phyloP scores from a whole-genome alignment of 1,140 invertebrate genomes.

The Drosophila kikkawai region DNA sequence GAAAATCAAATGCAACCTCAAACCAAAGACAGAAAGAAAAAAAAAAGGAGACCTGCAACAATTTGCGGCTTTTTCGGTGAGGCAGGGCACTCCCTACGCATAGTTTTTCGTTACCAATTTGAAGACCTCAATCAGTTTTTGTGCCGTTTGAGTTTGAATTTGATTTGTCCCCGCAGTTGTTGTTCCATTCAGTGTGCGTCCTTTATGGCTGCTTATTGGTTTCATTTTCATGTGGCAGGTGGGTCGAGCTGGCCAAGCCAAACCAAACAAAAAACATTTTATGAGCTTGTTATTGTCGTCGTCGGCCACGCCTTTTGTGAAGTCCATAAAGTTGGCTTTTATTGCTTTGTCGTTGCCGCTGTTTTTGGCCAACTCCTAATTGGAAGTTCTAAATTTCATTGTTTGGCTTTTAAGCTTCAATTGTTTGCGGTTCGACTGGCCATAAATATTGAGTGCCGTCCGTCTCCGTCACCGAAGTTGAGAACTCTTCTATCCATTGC shows the following conservation, averaged over 20 bases:
- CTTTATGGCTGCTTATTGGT: constrained; percentile 71
- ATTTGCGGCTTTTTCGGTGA: constrained; percentile 49
- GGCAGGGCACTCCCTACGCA: constrained; percentile 15
- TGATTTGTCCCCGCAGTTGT: constrained; percentile 15
- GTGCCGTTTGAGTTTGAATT: constrained; percentile 60
- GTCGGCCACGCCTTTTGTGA: constrained; percentile 57
- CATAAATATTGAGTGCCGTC: constrained; percentile 71
- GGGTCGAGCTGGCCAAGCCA: constrained; percentile 27
- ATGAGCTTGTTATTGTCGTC: constrained; percentile 78
- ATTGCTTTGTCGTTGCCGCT: constrained; percentile 52
- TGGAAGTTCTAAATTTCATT: constrained; percentile 82
- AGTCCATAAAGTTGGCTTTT: constrained; percentile 63
- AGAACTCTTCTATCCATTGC: constrained; percentile 38
- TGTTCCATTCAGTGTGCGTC: constrained; percentile 17
- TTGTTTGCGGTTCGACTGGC: constrained; percentile 76
- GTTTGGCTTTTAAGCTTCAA: constrained; percentile 82
- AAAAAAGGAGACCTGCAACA: constrained; percentile 34
- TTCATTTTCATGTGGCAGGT: constrained; percentile 58
- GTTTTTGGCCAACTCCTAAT: constrained; percentile 68
- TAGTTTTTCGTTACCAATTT: constrained; percentile 46
- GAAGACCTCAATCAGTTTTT: constrained; percentile 67
- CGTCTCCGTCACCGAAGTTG: constrained; percentile 1
- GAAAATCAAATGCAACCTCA: constrained; percentile 45
- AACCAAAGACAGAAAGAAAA: not conserved
- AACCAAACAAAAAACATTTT: constrained; percentile 52